These are phyloP conservation scores for Perognathus longimembris DNA, from an alignment of 2,113 vertebrate genomes.

Conservation along the genomic window DNA sequence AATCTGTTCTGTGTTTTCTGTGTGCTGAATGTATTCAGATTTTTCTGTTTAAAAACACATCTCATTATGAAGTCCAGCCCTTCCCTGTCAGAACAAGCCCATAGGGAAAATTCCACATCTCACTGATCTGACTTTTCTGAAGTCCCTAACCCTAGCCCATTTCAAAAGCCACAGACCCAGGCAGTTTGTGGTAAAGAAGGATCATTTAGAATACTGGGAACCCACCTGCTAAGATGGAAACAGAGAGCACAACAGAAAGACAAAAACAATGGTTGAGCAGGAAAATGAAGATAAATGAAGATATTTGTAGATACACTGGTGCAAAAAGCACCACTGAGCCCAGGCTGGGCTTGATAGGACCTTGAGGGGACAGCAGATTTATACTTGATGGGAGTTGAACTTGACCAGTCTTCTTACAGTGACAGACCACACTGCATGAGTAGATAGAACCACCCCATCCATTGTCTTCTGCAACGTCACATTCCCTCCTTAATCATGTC, in stretches of 20 bases:
- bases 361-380: constrained; percentile 25
- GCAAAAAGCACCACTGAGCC: not conserved
- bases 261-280: no score
- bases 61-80: not conserved
- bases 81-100: not conserved
- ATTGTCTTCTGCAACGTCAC: constrained; percentile 23
- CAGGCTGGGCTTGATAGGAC: not conserved
- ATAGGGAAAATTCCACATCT: not conserved
- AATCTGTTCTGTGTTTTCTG: constrained; percentile 2
- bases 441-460: not conserved
- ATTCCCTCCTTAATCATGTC: constrained; percentile 56
- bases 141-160: not conserved
- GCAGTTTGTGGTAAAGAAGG: not conserved
- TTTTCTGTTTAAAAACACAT: constrained; percentile 50
- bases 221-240: not conserved
- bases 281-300: constrained; percentile 24
- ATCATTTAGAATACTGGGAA: not conserved
- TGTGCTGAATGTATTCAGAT: constrained; percentile 19
- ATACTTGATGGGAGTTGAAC: not conserved
- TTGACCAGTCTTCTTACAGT: not conserved
- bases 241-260: not conserved
- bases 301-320: not conserved
- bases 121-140: not conserved
- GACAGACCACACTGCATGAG: not conserved
- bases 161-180: not conserved